These are phyloP conservation scores for Xyrauchen texanus DNA, from an alignment of 2,113 vertebrate species.

Conservation along the genomic window DNA sequence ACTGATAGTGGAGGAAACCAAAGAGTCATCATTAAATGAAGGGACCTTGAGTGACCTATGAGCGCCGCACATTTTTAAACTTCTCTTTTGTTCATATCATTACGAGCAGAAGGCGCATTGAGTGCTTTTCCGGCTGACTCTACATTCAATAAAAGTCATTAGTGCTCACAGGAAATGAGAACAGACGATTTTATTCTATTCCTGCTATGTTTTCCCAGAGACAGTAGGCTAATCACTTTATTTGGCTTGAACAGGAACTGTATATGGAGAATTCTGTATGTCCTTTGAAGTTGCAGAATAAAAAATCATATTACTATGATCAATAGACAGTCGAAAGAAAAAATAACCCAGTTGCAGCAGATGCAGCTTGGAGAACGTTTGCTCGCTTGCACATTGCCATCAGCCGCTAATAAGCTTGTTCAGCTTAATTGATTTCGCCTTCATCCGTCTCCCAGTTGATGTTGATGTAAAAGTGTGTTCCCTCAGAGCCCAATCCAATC, in stretches of 20 bases:
- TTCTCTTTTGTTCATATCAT: too few relatives aligned
- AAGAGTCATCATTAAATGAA: too few relatives aligned
- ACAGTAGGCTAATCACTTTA: constrained; percentile 14
- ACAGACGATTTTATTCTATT: not conserved
- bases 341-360: constrained; percentile 57
- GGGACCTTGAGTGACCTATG: too few relatives aligned
- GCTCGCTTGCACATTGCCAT: constrained; percentile 4
- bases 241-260: constrained; percentile 4
- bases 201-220: constrained; percentile 4
- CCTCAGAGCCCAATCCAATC: constrained; percentile 60
- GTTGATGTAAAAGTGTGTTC: constrained; percentile 58
- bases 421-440: constrained; percentile 67
- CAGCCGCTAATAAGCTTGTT: constrained; percentile 21
- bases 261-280: constrained; percentile 1
- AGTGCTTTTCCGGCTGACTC: not conserved
- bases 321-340: constrained; percentile 53
- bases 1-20: too few relatives aligned
- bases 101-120: too few relatives aligned
- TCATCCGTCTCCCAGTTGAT: constrained; percentile 66
- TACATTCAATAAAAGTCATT: constrained; percentile 35
- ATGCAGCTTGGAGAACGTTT: constrained; percentile 63
- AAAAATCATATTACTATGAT: constrained; percentile 43
- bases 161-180: constrained; percentile 1
- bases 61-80: too few relatives aligned
- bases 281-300: constrained; percentile 44